These are phyloP conservation scores for Agonopterix alstromeriana DNA, from an alignment of 2,888 invertebrate genomes.

Conservation along the genomic window DNA sequence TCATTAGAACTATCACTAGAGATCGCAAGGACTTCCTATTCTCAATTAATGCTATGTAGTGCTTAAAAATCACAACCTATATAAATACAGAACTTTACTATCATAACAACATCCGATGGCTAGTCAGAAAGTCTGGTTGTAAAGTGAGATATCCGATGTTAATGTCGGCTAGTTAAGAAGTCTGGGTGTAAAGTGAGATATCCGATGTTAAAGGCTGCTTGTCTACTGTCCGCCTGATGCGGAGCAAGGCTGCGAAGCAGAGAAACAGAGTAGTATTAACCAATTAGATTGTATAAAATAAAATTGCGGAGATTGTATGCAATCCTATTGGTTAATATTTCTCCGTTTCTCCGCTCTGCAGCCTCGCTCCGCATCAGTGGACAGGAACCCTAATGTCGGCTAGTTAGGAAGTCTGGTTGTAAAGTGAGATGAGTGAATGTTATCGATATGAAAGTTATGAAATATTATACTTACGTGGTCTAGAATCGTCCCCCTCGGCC, in stretches of 20 bases:
- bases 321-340: too few relatives aligned
- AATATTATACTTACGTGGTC: slow-evolving; percentile 42
- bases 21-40: slow-evolving; percentile 28
- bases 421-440: slow-evolving; percentile 8
- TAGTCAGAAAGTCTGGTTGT: slow-evolving; percentile 19
- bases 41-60: slow-evolving; percentile 71
- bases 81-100: slow-evolving; percentile 21
- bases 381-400: too few relatives aligned
- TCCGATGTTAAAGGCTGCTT: too few relatives aligned
- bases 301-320: too few relatives aligned
- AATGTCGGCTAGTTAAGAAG: slow-evolving; percentile 22
- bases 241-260: too few relatives aligned
- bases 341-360: too few relatives aligned
- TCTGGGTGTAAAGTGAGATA: slow-evolving; percentile 18
- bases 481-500: slow-evolving; percentile 53
- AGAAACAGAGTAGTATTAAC: too few relatives aligned
- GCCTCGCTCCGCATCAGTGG: too few relatives aligned
- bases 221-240: too few relatives aligned
- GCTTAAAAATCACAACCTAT: slow-evolving; percentile 29
- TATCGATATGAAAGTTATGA: not conserved
- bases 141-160: slow-evolving; percentile 1
- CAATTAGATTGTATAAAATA: too few relatives aligned
- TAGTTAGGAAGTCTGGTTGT: slow-evolving; percentile 25
- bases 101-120: slow-evolving; percentile 25
- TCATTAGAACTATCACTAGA: slow-evolving; percentile 42